Evolutionary conservation across 2,888 invertebrate species (phyloP).

Genomic region (Diarsia dahlii): DNA sequence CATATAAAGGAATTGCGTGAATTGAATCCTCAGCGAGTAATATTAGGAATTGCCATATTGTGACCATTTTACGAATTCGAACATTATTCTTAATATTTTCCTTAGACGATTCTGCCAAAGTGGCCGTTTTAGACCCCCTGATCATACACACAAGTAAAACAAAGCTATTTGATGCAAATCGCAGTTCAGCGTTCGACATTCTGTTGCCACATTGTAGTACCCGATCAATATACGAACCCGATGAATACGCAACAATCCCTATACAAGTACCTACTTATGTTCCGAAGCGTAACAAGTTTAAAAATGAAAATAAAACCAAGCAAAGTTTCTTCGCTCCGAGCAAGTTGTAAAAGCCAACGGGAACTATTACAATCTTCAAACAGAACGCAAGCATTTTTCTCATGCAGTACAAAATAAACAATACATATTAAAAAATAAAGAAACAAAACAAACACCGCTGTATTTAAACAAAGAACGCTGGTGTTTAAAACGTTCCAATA

Average conservation of each 20-base stretch:
- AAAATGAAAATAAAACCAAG: slow-evolving; percentile 57
- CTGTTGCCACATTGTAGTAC: slow-evolving; percentile 4
- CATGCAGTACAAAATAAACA: slow-evolving; percentile 42
- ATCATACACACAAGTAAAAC: neutral
- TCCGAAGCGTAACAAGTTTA: slow-evolving; percentile 51
- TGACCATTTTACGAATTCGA: too few relatives aligned
- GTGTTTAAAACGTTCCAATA: slow-evolving; percentile 29
- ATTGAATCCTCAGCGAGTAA: too few relatives aligned
- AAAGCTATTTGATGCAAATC: neutral
- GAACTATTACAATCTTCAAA: slow-evolving; percentile 56
- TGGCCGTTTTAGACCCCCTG: too few relatives aligned
- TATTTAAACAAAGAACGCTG: neutral
- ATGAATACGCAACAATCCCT: slow-evolving; percentile 22
- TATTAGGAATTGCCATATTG: too few relatives aligned
- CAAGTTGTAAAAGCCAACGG: slow-evolving; percentile 52
- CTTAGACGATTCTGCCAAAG: too few relatives aligned
- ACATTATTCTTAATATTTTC: too few relatives aligned
- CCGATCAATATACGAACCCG: slow-evolving; percentile 19
- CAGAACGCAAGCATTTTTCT: slow-evolving; percentile 42
- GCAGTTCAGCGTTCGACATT: neutral
- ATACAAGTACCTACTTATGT: slow-evolving; percentile 4
- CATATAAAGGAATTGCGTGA: too few relatives aligned
- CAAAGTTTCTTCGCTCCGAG: slow-evolving; percentile 34
- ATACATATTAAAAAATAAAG: slow-evolving; percentile 13
- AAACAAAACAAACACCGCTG: slow-evolving; percentile 3